Evolutionary conservation across 1,140 invertebrate species (phyloP).

Genomic region (Gerris buenoi): DNA sequence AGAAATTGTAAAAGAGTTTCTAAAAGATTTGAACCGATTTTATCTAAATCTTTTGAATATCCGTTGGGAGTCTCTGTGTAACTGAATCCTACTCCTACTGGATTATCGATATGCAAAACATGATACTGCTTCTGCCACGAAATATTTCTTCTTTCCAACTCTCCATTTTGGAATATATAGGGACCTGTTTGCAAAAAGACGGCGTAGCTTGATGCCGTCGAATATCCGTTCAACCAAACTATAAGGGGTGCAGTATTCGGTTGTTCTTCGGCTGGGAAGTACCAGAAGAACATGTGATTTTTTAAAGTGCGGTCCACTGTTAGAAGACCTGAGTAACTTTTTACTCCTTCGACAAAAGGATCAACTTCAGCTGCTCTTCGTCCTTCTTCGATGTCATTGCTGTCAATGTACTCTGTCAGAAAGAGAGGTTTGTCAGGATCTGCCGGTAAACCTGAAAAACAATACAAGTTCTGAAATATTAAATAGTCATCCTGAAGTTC

Average conservation of each 20-base stretch:
- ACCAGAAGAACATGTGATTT: slow-evolving; percentile 66
- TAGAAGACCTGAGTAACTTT: slow-evolving; percentile 45
- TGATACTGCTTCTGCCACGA: slow-evolving; percentile 60
- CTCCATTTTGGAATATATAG: slow-evolving; percentile 29
- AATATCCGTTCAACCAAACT: slow-evolving; percentile 73
- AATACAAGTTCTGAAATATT: too few relatives aligned
- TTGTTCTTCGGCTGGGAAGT: slow-evolving; percentile 42
- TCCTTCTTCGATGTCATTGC: too few relatives aligned
- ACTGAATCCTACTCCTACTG: slow-evolving; percentile 33
- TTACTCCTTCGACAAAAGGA: background rate
- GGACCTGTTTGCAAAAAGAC: slow-evolving; percentile 56
- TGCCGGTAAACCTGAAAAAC: too few relatives aligned
- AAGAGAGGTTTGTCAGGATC: too few relatives aligned
- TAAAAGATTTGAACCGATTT: slow-evolving; percentile 50
- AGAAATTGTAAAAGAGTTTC: slow-evolving; percentile 54
- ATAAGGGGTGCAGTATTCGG: slow-evolving; percentile 35
- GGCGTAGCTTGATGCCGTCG: slow-evolving; percentile 60
- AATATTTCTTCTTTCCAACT: slow-evolving; percentile 43
- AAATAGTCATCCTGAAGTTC: too few relatives aligned
- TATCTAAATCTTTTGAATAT: slow-evolving; percentile 47
- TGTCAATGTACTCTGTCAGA: too few relatives aligned
- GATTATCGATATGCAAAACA: slow-evolving; percentile 75
- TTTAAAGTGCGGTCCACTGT: slow-evolving; percentile 47
- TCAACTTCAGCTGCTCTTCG: too few relatives aligned
- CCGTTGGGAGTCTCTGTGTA: slow-evolving; percentile 45